Conservation (phyloP, 1,140 invertebrate species). For the Pseudoatta argentina region DNA sequence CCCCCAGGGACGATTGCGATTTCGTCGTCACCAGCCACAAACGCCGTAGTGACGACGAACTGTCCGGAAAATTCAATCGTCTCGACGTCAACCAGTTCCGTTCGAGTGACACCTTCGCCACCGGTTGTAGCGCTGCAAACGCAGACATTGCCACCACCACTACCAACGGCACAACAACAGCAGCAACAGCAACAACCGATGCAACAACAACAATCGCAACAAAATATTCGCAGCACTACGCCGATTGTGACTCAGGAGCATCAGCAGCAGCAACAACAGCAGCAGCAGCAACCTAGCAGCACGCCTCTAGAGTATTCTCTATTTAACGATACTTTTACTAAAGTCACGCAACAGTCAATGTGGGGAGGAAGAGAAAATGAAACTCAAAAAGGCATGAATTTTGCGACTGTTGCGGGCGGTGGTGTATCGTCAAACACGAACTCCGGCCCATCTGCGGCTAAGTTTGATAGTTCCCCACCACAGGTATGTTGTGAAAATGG, state of each 20-base stretch:
- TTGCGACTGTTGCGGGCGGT: constrained; percentile 91
- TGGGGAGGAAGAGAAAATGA: constrained; percentile 89
- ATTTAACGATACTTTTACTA: constrained; percentile 91
- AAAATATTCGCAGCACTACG: constrained; percentile 77
- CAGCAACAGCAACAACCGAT: constrained; percentile 73
- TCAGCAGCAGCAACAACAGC: constrained; percentile 45
- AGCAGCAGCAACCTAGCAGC: constrained; percentile 73
- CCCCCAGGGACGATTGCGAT: constrained; percentile 70
- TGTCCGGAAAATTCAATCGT: constrained; percentile 66
- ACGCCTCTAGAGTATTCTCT: constrained; percentile 91
- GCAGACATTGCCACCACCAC: constrained; percentile 61
- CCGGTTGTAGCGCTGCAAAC: constrained; percentile 70
- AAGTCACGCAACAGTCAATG: constrained; percentile 89
- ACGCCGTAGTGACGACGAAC: constrained; percentile 62
- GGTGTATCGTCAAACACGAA: constrained; percentile 86
- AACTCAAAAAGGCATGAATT: constrained; percentile 90
- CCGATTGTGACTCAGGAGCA: constrained; percentile 75
- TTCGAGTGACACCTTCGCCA: constrained; percentile 80
- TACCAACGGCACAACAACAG: constrained; percentile 49
- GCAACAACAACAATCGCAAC: constrained; percentile 72
- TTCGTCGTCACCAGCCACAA: constrained; percentile 67
- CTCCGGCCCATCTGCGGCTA: constrained; percentile 81
- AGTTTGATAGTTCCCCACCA: constrained; percentile 88
- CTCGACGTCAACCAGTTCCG: constrained; percentile 68
- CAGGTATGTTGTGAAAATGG: constrained; percentile 76